Percentiles rank a stretch among this genome's conserved stretches.
phyloP scores from a whole-genome alignment of 2,113 vertebrate species.

The Microtus ochrogaster region DNA sequence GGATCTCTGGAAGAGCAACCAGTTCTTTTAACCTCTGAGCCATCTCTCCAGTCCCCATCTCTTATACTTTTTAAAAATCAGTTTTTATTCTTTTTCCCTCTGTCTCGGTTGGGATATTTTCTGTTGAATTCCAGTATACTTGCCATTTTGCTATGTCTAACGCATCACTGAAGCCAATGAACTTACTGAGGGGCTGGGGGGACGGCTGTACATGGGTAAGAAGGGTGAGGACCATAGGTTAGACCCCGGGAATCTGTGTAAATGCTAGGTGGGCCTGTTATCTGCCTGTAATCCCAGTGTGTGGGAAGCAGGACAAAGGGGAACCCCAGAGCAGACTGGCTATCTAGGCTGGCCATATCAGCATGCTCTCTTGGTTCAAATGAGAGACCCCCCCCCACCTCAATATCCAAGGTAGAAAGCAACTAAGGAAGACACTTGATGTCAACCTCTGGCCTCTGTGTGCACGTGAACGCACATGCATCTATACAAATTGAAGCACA shows the following conservation, averaged over 20 bases:
- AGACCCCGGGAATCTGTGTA: not conserved
- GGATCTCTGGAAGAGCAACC: not conserved
- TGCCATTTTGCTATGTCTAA: not conserved
- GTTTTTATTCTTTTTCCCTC: not conserved
- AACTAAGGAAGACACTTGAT: not conserved
- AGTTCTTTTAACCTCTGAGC: not conserved
- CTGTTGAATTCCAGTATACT: not conserved
- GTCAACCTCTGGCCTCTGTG: not conserved
- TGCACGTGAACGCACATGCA: not conserved
- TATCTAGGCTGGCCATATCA: not conserved
- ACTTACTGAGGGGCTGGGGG: not conserved
- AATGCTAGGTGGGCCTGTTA: not conserved
- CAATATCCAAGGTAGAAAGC: not conserved
- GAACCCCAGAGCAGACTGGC: not conserved
- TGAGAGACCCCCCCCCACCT: not conserved
- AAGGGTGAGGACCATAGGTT: not conserved
- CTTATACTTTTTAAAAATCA: not conserved
- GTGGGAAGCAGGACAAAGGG: not conserved
- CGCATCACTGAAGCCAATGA: not conserved
- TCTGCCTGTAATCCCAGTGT: not conserved
- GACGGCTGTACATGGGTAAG: not conserved
- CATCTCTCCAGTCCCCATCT: not conserved
- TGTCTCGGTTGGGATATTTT: slow-evolving; percentile 15
- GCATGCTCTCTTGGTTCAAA: not conserved
- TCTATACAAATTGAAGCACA: too few species aligned